Evolutionary conservation across 1,140 invertebrate species (phyloP).

Genomic region (Papilio polyxenes): DNA sequence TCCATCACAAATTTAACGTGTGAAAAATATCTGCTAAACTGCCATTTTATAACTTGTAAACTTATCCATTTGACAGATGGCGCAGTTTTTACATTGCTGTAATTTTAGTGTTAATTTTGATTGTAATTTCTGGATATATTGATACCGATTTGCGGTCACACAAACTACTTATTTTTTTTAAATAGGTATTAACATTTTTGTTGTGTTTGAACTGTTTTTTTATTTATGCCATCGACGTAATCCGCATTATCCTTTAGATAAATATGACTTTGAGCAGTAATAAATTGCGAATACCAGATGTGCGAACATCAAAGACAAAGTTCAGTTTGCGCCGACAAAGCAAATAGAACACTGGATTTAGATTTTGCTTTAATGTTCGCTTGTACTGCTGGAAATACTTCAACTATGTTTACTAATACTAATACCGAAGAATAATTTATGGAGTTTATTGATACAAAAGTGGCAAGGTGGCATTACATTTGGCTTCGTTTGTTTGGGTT

Average conservation of each 20-base stretch:
- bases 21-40: background rate
- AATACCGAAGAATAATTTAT: too few species aligned
- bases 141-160: background rate
- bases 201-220: background rate
- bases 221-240: background rate
- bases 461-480: background rate
- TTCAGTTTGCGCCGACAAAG: constrained; percentile 24
- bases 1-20: background rate
- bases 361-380: constrained; percentile 25
- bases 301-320: constrained; percentile 32
- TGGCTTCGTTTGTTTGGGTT: background rate
- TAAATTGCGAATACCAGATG: constrained; percentile 17
- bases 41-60: background rate
- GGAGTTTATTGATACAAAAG: constrained; percentile 8
- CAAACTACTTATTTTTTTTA: background rate
- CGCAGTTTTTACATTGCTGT: background rate
- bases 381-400: constrained; percentile 17
- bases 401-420: background rate
- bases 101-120: background rate
- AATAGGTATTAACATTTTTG: background rate
- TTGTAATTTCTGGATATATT: background rate
- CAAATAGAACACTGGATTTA: constrained; percentile 7
- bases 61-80: background rate
- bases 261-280: constrained; percentile 18
- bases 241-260: background rate